Evolutionary conservation across 1,140 invertebrate genomes (phyloP), one percentile per base, ranked within the genome.

Genomic region (Zophobas morio): DNA sequence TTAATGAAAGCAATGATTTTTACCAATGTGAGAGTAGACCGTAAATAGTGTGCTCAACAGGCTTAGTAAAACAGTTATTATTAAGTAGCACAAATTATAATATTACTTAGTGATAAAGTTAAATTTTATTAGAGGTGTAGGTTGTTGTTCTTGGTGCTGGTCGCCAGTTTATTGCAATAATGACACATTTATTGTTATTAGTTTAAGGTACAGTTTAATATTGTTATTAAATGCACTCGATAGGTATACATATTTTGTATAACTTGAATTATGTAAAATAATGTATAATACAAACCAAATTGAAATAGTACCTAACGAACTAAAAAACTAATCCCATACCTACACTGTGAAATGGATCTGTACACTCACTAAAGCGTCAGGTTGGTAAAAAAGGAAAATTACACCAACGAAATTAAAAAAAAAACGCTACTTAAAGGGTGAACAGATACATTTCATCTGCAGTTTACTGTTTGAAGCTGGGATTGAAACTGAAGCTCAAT

Each of bases 121-220:
- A 73, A 8, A 73, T 56, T 73, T 73, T 36, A 72, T n/a, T 51
- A 51, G 70, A 20, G 2, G 37, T 33, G 39, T 56, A 73, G 49
- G 71, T 73, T 73, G 71, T 73, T 73, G 54, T 73, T 73, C 54
- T 40, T 73, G 71, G 49, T 40, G 71, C 71, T 73, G 71, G 71
- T 40, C 71, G 49, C 39, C 71, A 40, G 33, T 73, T 54, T 56
- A 53, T 73, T 73, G 71, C 71, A 73, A 73, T 73, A 73, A 73
- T 56, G 49, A 72, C 51, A 73, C 71, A 73, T 66, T 66, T 20
- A 20, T 20, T 66, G 60, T 66, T 66, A 66, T 46, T 46, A 40
- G 35, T 63, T 63, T 36, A 66, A 32, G 20, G 60, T 66, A 39
- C 60, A 66, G 60, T 66, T 66, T 36, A 66, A 42, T 63, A 66